Percentiles rank a stretch among this genome's conserved stretches.
These are phyloP conservation scores for Hemicentrotus pulcherrimus DNA, from an alignment of 35 echinoderm and acorn worm species.

Conservation along the genomic window DNA sequence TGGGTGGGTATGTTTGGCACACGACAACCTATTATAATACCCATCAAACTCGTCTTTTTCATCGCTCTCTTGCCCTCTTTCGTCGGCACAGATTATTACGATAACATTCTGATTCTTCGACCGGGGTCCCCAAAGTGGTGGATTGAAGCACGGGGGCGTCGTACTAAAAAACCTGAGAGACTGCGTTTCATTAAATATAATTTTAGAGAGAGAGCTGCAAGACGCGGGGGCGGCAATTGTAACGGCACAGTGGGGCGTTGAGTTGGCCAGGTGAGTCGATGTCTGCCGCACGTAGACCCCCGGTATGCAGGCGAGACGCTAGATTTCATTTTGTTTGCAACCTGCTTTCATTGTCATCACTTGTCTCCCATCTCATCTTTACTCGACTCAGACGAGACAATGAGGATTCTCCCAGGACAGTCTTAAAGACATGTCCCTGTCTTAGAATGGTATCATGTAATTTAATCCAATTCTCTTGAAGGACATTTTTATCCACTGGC, in stretches of 20 bases:
- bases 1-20: slow-evolving; percentile 29
- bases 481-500: not conserved
- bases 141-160: slow-evolving; percentile 13
- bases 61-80: not conserved
- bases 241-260: slow-evolving; percentile 15
- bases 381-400: not conserved
- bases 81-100: not conserved
- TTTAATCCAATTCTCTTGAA: not conserved
- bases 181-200: not conserved
- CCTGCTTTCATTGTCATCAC: not conserved
- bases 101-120: not conserved
- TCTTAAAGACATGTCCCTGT: not conserved
- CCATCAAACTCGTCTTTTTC: not conserved
- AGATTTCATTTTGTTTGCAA: not conserved
- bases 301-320: slow-evolving; percentile 39
- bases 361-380: not conserved
- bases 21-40: slow-evolving; percentile 1
- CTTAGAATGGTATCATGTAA: not conserved
- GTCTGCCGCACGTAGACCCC: slow-evolving; percentile 27
- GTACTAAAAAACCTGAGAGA: not conserved
- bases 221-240: not conserved
- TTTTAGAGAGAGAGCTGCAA: not conserved
- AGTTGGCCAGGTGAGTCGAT: slow-evolving; percentile 1
- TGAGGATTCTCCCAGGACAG: not conserved
- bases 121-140: not conserved